Evolutionary conservation across 2,797 vertebrate genomes (phyloP).

Genomic region (Chelon labrosus): DNA sequence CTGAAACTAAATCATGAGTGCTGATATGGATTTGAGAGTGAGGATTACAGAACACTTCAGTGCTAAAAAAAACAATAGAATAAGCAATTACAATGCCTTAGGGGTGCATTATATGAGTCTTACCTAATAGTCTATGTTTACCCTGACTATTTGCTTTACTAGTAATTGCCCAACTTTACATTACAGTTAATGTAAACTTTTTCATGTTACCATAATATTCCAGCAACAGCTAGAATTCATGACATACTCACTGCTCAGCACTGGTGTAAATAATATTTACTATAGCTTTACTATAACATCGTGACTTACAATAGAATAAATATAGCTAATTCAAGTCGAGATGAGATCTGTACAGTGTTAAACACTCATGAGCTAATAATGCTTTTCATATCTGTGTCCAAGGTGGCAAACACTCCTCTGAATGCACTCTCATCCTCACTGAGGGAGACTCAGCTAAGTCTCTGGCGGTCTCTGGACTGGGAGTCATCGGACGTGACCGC

Average conservation of each 20-base stretch:
- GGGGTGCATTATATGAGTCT: not conserved
- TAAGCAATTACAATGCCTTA: not conserved
- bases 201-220: no score
- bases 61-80: no score
- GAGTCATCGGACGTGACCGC: slow-evolving; percentile 95
- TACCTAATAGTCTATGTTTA: not conserved
- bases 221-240: no score
- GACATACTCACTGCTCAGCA: no score
- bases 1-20: not conserved
- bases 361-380: not conserved
- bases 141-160: no score
- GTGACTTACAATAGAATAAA: not conserved
- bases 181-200: no score
- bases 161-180: no score
- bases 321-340: not conserved
- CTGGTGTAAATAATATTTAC: no score
- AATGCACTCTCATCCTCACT: slow-evolving; percentile 97
- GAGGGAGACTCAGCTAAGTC: slow-evolving; percentile 99
- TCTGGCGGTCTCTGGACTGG: slow-evolving; percentile 95
- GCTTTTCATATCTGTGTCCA: not conserved
- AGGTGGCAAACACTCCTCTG: slow-evolving; percentile 98
- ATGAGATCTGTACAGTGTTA: not conserved
- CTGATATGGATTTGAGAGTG: not conserved
- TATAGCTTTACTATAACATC: no score
- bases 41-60: not conserved